Conservation (phyloP, 37 sponge, comb jelly and placozoan genomes). For the Axinella damicornis region DNA sequence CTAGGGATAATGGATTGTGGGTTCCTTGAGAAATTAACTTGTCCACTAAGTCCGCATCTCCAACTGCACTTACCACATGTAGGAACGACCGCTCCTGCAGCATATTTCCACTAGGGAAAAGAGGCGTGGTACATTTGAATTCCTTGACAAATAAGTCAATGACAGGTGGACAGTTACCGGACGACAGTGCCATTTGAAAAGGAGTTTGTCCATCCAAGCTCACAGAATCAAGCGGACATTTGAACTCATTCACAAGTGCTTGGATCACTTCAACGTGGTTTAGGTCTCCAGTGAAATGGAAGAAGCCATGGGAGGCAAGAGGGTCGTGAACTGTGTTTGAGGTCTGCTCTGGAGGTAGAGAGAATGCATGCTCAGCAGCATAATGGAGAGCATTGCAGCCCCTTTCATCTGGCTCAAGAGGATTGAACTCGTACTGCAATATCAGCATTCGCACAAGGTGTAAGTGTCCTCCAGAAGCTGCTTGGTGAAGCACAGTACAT, state of each 20-base stretch:
- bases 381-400: not conserved
- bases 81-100: no score
- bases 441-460: not conserved
- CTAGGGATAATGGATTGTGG: not conserved
- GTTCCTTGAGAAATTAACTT: not conserved
- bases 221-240: not conserved
- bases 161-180: no score
- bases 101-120: no score
- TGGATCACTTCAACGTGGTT: no score
- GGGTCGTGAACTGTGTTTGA: not conserved
- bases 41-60: not conserved
- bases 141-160: not conserved
- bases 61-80: no score
- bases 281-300: not conserved
- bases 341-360: not conserved
- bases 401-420: not conserved
- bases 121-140: no score
- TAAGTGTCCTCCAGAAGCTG: not conserved
- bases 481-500: not conserved
- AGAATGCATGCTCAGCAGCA: not conserved
- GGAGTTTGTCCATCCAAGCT: no score
- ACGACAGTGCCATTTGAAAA: no score
- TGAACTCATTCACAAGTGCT: not conserved
- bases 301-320: not conserved
- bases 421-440: not conserved